Evolutionary conservation across 2,888 invertebrate species (phyloP).

Genomic region (Parelbella ahira): DNA sequence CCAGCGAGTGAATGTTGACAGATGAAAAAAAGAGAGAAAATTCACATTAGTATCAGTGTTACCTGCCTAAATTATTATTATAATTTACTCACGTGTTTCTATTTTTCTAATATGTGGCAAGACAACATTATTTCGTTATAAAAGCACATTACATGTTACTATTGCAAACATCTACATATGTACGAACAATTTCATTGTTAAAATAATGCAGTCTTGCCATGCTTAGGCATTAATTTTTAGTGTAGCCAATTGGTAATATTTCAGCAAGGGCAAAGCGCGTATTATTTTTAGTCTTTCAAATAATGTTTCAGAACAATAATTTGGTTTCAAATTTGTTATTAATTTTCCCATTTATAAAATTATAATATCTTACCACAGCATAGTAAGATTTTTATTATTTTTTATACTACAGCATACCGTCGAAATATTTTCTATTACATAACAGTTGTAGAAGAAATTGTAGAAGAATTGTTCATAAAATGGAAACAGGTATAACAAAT

Average conservation of each 20-base stretch:
- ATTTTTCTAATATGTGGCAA: conserved; percentile 42
- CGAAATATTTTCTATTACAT: too few species aligned
- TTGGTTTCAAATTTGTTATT: too few species aligned
- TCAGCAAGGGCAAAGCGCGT: conserved; percentile 9
- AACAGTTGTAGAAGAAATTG: too few species aligned
- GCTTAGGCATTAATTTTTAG: conserved; percentile 29
- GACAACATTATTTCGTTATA: conserved; percentile 52
- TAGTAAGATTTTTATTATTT: too few species aligned
- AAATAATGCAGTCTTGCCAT: conserved; percentile 63
- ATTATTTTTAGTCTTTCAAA: neutral
- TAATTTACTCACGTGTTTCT: conserved; percentile 19
- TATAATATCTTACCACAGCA: too few species aligned
- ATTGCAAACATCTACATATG: neutral
- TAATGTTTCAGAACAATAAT: too few species aligned
- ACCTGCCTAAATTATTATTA: conserved; percentile 31
- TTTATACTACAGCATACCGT: too few species aligned
- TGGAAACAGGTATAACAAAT: too few species aligned
- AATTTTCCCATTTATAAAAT: too few species aligned
- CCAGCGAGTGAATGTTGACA: conserved; percentile 73
- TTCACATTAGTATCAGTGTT: conserved; percentile 58
- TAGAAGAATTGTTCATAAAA: too few species aligned
- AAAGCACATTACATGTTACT: conserved; percentile 25
- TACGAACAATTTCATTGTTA: neutral
- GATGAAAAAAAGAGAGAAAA: conserved; percentile 73
- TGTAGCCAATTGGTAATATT: conserved; percentile 9